Base-by-base conservation (phyloP, 1,140 invertebrate species). In the Drosophila varians region DNA sequence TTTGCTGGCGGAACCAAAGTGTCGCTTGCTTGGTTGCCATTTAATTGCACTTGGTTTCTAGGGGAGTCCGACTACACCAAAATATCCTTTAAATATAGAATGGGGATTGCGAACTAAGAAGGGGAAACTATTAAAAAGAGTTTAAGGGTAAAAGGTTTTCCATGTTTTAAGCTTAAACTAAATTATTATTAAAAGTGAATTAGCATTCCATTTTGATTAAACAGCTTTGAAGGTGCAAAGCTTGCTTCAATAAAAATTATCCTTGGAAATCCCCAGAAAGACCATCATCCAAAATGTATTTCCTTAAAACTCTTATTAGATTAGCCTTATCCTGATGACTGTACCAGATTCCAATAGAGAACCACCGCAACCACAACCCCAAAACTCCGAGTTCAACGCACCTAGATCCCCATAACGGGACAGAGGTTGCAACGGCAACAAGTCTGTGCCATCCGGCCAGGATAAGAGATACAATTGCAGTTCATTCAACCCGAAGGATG, bases 401-500 rank as follows among this genome's bases (percentile, higher is more conserved):
- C 70, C 28, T 3, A 53, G 8, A 42, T 42, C 16, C 14, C 21
- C 19, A 25, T 21, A 31, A 0, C 23, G 28, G 28, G 2, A 31
- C 28, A 31, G 28, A 31, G 28, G 36, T 38, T 26, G 42, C 38
- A 42, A 18, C 43, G 68, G 45, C 75, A 78, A 55, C 74, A 80
- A 76, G 72, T 82, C 79, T 48, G 43, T 31, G 28, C 28, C 28
- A 31, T 31, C 28, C 49, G 7, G 6, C 31, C 62, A 72, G 69
- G 61, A 76, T 58, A 42, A 34, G 54, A 64, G 54, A 70, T 64
- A 66, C 61, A 26, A 45, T 36, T 21, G 21, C 46, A 77, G 82
- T 82, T 87, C 82, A 80, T 82, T 87, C 47, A 87, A 74, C 77
- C 51, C 57, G 14, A 23, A 31, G 28, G 28, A n/a, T n/a, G n/a